Conservation (phyloP, 2,113 vertebrate genomes). For the Alosa alosa region DNA sequence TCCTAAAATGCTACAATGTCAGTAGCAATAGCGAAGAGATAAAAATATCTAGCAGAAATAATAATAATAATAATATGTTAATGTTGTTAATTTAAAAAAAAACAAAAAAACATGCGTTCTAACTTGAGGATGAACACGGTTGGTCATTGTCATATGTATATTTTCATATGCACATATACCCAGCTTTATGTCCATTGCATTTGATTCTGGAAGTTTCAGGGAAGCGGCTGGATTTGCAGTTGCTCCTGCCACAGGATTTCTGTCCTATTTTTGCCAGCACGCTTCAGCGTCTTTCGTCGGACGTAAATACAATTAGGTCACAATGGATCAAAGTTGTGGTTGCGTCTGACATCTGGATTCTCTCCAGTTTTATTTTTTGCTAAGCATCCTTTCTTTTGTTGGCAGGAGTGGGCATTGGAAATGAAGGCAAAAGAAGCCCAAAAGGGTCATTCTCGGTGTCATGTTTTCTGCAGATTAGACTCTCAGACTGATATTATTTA, state of each 20-base stretch:
- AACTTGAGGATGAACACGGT: not conserved
- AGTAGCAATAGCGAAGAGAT: no score
- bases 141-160: not conserved
- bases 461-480: constrained; percentile 30
- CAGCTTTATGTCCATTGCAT: not conserved
- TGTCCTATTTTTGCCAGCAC: constrained; percentile 60
- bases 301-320: constrained; percentile 66
- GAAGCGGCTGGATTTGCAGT: constrained; percentile 31
- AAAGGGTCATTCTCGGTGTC: constrained; percentile 20
- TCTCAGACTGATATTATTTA: constrained; percentile 20
- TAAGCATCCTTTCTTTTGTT: constrained; percentile 28
- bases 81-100: no score
- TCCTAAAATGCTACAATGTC: not conserved
- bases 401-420: constrained; percentile 22
- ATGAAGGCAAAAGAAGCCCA: constrained; percentile 23
- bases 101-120: no score
- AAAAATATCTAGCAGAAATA: no score
- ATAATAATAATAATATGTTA: no score
- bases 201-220: constrained; percentile 1
- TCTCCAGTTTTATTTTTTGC: constrained; percentile 42
- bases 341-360: constrained; percentile 44
- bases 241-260: constrained; percentile 40
- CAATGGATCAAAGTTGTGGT: constrained; percentile 57
- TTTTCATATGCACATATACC: not conserved
- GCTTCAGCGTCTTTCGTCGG: constrained; percentile 49